Percentiles rank a stretch among this genome's conserved stretches.
phyloP scores from a whole-genome alignment of 37 sponge, comb jelly and placozoan genomes.

The Aphrocallistes beatrix region DNA sequence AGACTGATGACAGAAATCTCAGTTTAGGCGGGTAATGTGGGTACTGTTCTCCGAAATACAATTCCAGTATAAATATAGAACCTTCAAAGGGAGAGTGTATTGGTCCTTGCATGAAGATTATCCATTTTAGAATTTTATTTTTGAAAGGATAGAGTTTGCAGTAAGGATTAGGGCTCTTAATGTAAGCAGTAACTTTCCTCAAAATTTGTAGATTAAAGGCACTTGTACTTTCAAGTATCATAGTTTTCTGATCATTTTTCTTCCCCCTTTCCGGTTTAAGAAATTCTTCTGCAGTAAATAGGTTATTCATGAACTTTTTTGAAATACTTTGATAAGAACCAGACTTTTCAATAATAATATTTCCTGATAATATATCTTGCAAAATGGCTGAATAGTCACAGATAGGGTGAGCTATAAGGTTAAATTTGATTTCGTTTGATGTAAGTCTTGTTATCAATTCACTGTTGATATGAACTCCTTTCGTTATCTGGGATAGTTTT shows the following conservation, averaged over 20 bases:
- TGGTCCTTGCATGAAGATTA: background rate
- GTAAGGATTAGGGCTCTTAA: slow-evolving; percentile 4
- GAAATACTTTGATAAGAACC: background rate
- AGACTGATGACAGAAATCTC: background rate
- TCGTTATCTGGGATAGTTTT: background rate
- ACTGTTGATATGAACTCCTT: background rate
- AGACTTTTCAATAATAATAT: background rate
- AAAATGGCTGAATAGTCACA: background rate
- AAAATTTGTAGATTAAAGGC: background rate
- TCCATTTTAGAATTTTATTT: background rate
- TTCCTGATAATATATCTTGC: background rate
- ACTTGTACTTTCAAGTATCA: too few relatives aligned
- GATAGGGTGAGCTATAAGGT: too few relatives aligned
- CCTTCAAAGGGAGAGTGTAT: background rate
- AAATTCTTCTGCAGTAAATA: background rate
- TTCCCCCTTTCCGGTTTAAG: background rate
- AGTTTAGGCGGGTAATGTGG: background rate
- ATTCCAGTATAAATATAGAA: background rate
- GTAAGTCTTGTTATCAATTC: too few relatives aligned
- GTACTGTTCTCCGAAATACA: background rate
- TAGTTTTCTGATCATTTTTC: too few relatives aligned
- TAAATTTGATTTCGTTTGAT: too few relatives aligned
- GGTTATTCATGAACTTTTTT: background rate
- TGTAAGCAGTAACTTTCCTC: background rate
- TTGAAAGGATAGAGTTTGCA: background rate